Base-by-base conservation (phyloP, 2,797 vertebrate genomes). In the Paramormyrops hopkinsi region DNA sequence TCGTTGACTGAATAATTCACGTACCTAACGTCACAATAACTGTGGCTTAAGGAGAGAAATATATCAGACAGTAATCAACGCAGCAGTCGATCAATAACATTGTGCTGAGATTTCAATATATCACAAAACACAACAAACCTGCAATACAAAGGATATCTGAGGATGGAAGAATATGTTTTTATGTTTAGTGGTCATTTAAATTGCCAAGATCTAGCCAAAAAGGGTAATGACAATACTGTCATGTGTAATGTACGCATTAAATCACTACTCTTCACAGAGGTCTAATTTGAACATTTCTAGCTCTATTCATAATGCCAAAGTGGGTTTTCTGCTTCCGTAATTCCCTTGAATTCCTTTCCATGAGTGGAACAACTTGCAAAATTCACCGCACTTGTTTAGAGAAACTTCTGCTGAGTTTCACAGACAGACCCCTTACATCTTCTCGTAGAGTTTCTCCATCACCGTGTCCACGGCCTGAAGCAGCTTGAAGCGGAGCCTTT, bases 401-500 rank as follows among this genome's bases (percentile, higher is more conserved):
- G 29, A 17, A 86, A 86, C 51, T 33, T 7, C 37, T 53, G 2
- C 62, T 29, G 41, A 33, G 8, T 41, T 44, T 7, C 87, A 73
- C 46, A 22, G 0, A 82, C 48, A 46, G 25, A 37, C 0, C 33
- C 93, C 97, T 96, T 93, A 98, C 97, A 97, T 93, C 73, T 94
- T 95, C 11, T 97, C 95, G 2, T 73, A 90, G 17, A 98, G 92
- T 88, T 96, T 94, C 7, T 92, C 91, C 92, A 98, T 91, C 0
- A 95, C 90, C 0, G 90, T 86, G n/a, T 97, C 97, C 0, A 93
- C 93, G 1, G 96, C 96, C 25, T 91, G 92, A 5, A 92, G 25
- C 4, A 97, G 97, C 89, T 97, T 97, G 89, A 94, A 94, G 0
- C 90, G 93, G 14, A 98, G 94, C 5, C 94, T 93, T 7, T 95